Conservation (phyloP, 2,888 invertebrate species). For the Andrena fulva region DNA sequence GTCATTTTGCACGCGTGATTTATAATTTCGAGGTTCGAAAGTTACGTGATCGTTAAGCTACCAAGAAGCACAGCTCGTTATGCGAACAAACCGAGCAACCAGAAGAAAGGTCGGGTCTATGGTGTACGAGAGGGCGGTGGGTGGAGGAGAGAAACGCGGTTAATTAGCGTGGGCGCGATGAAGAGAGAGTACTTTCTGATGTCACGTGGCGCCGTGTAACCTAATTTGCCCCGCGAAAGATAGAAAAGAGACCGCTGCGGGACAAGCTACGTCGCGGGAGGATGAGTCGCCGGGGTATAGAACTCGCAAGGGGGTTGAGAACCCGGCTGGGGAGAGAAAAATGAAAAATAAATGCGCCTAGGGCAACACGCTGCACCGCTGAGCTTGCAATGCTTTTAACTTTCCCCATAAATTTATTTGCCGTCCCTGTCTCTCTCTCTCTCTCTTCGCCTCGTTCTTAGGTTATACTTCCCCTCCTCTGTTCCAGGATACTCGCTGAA, state of each 20-base stretch:
- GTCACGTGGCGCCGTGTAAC: conserved; percentile 60
- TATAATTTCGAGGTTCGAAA: background rate
- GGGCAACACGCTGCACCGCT: conserved; percentile 74
- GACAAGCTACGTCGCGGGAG: background rate
- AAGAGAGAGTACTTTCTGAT: conserved; percentile 56
- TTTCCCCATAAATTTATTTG: conserved; percentile 83
- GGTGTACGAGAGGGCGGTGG: background rate
- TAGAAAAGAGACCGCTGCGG: conserved; percentile 38
- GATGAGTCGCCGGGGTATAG: conserved; percentile 20
- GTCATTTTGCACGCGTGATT: background rate
- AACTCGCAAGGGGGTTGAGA: conserved; percentile 8
- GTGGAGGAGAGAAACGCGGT: conserved; percentile 39
- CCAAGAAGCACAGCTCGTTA: conserved; percentile 19
- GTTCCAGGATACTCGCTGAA: conserved; percentile 74
- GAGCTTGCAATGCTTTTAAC: conserved; percentile 81
- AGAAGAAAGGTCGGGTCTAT: conserved; percentile 3
- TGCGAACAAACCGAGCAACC: conserved; percentile 37
- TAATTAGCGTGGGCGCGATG: conserved; percentile 61
- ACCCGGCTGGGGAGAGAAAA: conserved; percentile 45
- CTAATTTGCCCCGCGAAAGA: conserved; percentile 64
- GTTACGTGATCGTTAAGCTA: background rate
- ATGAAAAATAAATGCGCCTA: conserved; percentile 72
- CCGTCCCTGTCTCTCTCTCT: conserved; percentile 37
- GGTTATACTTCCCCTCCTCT: conserved; percentile 21
- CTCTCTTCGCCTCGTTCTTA: conserved; percentile 10